Conservation (phyloP, 2,888 invertebrate species). For the Patella ulyssiponensis region DNA sequence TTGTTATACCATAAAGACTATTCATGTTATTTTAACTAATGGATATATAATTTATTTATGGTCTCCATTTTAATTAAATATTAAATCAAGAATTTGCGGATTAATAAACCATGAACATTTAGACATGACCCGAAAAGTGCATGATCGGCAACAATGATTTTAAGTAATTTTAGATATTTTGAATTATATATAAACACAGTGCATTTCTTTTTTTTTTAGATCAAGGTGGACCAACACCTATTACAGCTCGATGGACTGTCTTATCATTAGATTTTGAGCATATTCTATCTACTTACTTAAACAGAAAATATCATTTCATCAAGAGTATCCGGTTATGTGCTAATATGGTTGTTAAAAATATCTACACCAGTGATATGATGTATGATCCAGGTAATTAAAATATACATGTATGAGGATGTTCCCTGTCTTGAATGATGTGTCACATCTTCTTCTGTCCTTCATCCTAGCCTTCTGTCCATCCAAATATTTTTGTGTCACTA, state of each 20-base stretch:
- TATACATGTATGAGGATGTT: too few species aligned
- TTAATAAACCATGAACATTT: too few species aligned
- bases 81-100: too few species aligned
- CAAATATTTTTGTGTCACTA: too few species aligned
- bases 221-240: conserved; percentile 66
- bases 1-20: background rate
- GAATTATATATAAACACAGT: background rate
- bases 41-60: too few species aligned
- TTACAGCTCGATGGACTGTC: conserved; percentile 68
- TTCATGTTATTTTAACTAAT: too few species aligned
- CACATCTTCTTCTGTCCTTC: too few species aligned
- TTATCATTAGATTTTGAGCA: conserved; percentile 69
- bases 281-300: conserved; percentile 68
- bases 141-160: too few species aligned
- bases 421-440: too few species aligned
- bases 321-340: conserved; percentile 70
- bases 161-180: background rate
- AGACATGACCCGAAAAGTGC: too few species aligned
- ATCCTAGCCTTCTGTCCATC: too few species aligned
- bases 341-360: conserved; percentile 70
- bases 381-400: conserved; percentile 68
- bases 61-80: too few species aligned
- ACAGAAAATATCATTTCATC: conserved; percentile 66
- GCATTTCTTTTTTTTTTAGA: conserved; percentile 45
- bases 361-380: conserved; percentile 69